Evolutionary conservation across 1,140 invertebrate species (phyloP).

Genomic region (Eumeta japonica): DNA sequence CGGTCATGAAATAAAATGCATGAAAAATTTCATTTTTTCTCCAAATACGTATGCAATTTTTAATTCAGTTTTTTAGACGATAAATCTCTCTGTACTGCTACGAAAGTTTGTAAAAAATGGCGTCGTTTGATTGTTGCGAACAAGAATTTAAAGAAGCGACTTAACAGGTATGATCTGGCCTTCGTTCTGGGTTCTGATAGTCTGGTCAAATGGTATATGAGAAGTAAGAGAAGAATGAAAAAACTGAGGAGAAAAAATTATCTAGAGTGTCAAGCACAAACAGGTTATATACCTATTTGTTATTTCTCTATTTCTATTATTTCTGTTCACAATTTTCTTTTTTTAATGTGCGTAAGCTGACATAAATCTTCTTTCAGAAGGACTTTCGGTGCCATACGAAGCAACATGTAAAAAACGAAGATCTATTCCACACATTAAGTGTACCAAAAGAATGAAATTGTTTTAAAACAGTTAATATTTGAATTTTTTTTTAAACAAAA

Average conservation of each 20-base stretch:
- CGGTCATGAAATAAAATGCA: neutral
- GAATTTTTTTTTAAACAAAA: too few species aligned
- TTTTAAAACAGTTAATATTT: too few species aligned
- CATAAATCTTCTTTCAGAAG: too few species aligned
- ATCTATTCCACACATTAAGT: too few species aligned
- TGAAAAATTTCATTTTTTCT: neutral
- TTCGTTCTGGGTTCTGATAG: neutral
- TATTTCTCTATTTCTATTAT: too few species aligned
- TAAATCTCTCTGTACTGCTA: neutral
- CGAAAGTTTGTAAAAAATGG: neutral
- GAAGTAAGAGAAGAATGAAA: neutral
- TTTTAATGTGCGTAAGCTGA: too few species aligned
- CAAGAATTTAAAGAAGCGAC: neutral
- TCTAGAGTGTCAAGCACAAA: too few species aligned
- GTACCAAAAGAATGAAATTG: too few species aligned
- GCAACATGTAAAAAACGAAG: too few species aligned
- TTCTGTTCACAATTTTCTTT: too few species aligned
- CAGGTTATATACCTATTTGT: too few species aligned
- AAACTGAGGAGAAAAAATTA: neutral
- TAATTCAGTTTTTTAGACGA: neutral
- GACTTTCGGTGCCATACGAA: too few species aligned
- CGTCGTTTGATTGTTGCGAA: neutral
- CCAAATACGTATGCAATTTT: neutral
- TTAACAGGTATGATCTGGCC: neutral
- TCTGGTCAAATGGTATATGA: neutral